Evolutionary conservation across 1,140 invertebrate genomes (phyloP).

Genomic region (Mamestra configurata): DNA sequence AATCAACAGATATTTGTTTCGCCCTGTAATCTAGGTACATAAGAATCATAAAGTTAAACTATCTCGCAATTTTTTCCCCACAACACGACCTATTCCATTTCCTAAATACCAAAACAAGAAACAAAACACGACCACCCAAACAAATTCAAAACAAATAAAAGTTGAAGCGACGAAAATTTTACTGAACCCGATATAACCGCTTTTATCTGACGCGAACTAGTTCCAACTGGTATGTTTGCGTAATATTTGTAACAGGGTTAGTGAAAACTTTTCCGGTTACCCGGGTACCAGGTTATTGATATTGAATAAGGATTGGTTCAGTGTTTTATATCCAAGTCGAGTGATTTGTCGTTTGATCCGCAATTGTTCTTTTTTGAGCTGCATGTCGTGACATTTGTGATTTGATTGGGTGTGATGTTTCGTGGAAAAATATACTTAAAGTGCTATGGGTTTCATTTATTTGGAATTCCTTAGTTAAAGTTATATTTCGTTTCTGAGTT

Average conservation of each 20-base stretch:
- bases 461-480: no score
- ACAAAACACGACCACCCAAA: neutral
- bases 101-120: neutral
- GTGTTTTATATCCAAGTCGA: conserved; percentile 3
- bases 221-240: conserved; percentile 34
- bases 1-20: no score
- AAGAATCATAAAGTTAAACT: no score
- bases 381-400: neutral
- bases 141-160: conserved; percentile 46
- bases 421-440: no score
- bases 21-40: no score
- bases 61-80: no score
- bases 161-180: conserved; percentile 22
- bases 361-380: neutral
- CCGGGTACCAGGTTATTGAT: conserved; percentile 42
- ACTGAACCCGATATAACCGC: conserved; percentile 41
- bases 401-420: neutral
- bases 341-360: neutral
- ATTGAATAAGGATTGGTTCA: conserved; percentile 36
- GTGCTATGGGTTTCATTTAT: no score
- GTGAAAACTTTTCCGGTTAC: conserved; percentile 35
- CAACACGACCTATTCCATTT: no score
- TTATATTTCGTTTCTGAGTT: no score
- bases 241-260: conserved; percentile 36
- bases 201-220: conserved; percentile 42